A percentile compares a stretch with the other conserved stretches of the same genome.
Evolutionary conservation across 1,140 invertebrate species (phyloP).

Genomic region (Procambarus virginalis): DNA sequence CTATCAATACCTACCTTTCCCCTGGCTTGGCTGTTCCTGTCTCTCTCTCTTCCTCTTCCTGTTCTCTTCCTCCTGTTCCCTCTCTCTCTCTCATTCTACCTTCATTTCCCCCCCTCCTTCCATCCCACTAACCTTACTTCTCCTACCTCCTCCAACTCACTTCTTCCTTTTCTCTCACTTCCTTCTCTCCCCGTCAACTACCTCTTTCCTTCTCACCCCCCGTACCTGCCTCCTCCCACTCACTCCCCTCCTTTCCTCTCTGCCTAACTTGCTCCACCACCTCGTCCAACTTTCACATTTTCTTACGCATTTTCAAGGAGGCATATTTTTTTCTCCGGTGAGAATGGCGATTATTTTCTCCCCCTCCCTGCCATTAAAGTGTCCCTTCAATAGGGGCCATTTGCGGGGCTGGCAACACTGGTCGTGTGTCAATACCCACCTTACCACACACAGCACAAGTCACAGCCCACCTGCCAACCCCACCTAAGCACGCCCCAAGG

Average conservation of each 20-base stretch:
- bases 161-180: neutral
- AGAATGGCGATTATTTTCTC: neutral
- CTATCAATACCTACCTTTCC: neutral
- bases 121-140: neutral
- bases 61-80: neutral
- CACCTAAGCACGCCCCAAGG: too few relatives aligned
- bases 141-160: neutral
- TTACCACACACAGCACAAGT: too few relatives aligned
- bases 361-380: neutral
- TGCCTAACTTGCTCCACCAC: too few relatives aligned
- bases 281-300: too few relatives aligned
- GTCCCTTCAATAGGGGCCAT: slow-evolving; percentile 13
- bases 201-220: neutral
- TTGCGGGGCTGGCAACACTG: neutral
- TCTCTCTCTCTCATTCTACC: neutral
- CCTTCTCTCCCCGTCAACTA: neutral
- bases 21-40: neutral
- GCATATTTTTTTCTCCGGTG: neutral
- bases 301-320: neutral
- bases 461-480: too few relatives aligned
- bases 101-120: neutral
- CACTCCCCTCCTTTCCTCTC: neutral
- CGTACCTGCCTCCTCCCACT: neutral
- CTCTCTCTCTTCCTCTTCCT: neutral
- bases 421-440: neutral